Conservation (phyloP, 2,113 vertebrate genomes). For the Setophaga coronata region DNA sequence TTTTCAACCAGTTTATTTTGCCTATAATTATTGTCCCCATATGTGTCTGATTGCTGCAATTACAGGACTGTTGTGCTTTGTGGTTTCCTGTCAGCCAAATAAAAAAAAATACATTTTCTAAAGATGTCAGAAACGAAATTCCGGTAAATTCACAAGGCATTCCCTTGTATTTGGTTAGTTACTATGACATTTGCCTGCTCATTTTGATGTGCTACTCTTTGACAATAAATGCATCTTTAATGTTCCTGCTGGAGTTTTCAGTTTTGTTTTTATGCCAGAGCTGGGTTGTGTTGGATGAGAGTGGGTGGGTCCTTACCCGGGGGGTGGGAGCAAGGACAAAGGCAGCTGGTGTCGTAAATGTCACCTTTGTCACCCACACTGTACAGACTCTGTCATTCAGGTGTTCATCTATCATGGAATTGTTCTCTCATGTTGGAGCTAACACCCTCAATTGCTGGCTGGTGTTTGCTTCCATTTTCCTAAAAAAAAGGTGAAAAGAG, state of each 20-base stretch:
- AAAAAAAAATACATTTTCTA: neutral
- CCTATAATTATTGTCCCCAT: neutral
- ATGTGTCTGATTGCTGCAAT: neutral
- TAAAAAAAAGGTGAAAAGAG: neutral
- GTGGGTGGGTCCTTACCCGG: neutral
- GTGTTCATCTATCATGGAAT: neutral
- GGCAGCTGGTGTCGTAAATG: neutral
- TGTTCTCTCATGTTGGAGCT: neutral
- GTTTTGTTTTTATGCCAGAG: neutral
- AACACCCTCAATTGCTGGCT: neutral
- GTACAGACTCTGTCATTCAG: neutral
- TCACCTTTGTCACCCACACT: neutral
- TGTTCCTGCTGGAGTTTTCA: neutral
- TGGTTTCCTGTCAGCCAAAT: neutral
- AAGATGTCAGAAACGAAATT: neutral
- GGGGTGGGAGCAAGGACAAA: neutral
- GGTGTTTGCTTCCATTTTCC: neutral
- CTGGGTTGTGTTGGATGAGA: neutral
- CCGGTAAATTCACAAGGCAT: rapidly evolving
- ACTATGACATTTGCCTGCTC: neutral
- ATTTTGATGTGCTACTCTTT: neutral
- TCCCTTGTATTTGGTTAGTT: neutral
- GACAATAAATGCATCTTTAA: neutral
- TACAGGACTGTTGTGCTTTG: neutral
- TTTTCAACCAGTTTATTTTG: neutral